These are phyloP conservation scores for Gracilinanus agilis DNA, from an alignment of 2,113 vertebrate genomes.

Conservation along the genomic window DNA sequence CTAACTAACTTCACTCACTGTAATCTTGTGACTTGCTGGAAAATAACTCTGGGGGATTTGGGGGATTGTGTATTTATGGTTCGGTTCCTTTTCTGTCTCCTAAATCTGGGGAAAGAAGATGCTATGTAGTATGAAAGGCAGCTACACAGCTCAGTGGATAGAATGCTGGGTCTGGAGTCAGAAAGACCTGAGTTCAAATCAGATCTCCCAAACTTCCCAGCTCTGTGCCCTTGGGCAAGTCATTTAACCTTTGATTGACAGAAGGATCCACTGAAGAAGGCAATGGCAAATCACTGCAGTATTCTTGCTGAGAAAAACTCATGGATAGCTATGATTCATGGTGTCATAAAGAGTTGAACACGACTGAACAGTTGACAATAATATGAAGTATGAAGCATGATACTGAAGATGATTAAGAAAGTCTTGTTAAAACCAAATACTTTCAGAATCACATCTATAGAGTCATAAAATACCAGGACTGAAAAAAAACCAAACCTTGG, in stretches of 20 bases:
- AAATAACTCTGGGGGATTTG: background rate
- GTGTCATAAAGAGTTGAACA: too few relatives aligned
- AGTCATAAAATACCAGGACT: background rate
- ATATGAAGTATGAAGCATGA: background rate
- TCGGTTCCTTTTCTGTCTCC: background rate
- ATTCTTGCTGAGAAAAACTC: too few relatives aligned
- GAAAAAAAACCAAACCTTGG: background rate
- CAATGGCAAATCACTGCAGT: too few relatives aligned
- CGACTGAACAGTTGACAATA: too few relatives aligned
- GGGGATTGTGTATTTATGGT: background rate
- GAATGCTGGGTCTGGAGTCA: too few relatives aligned
- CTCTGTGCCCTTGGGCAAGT: too few relatives aligned
- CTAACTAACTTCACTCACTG: background rate
- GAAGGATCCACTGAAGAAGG: too few relatives aligned
- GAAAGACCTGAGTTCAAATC: too few relatives aligned
- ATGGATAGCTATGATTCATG: too few relatives aligned
- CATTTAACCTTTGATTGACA: too few relatives aligned
- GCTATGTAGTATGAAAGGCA: background rate
- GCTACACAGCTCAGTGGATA: too few relatives aligned
- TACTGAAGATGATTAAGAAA: background rate
- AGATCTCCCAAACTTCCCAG: too few relatives aligned
- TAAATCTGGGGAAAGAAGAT: constrained; percentile 18
- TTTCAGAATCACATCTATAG: background rate
- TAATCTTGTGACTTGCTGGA: background rate
- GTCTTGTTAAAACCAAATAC: background rate